Base-by-base conservation (phyloP, 35 echinoderm and acorn worm species). In the Patiria miniata region DNA sequence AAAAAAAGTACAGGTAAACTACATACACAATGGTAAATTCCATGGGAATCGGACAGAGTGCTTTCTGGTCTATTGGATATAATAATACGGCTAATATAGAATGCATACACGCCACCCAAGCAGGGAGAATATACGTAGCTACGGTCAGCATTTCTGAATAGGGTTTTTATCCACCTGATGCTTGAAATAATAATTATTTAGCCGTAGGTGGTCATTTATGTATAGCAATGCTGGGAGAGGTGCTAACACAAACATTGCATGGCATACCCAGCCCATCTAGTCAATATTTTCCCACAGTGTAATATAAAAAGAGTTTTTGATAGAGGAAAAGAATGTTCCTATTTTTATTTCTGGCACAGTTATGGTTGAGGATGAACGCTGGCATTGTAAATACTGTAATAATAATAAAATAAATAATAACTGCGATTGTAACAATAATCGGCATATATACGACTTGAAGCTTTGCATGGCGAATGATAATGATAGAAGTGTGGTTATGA, bases 131-230 rank as follows among this genome's bases (percentile, higher is more conserved):
- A n/a, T n/a, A n/a, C n/a, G n/a, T n/a, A 4, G 42, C 42, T 12
- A 47, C 42, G 42, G 12, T 47, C n/a, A 47, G 12, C 42, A 6
- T 47, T 4, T 12, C 12, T 47, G 42, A 47, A 47, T 47, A 47
- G 4, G 4, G n/a, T 12, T 6, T 47, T 34, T 73, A 73, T 22
- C 65, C 65, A 73, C 34, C 4, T 73, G 65, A 26, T 10, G 65
- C 65, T 73, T 73, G 26, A 32, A 73, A 73, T 73, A 73, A 73
- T 30, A 73, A 30, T 73, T 73, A 73, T 73, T 28, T 73, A 73
- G 65, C 65, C 65, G 65, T 23, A 30, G 65, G 65, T 73, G 34
- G 23, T 30, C 65, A 73, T 7, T 73, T 23, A 73, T 73, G 65
- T 73, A 73, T 30, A 32, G 29, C 21, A 28, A 73, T 73, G 65